A percentile compares a stretch with the other conserved stretches of the same genome.
Conservation (phyloP, 2,888 invertebrate genomes). For the Eulithis testata region DNA sequence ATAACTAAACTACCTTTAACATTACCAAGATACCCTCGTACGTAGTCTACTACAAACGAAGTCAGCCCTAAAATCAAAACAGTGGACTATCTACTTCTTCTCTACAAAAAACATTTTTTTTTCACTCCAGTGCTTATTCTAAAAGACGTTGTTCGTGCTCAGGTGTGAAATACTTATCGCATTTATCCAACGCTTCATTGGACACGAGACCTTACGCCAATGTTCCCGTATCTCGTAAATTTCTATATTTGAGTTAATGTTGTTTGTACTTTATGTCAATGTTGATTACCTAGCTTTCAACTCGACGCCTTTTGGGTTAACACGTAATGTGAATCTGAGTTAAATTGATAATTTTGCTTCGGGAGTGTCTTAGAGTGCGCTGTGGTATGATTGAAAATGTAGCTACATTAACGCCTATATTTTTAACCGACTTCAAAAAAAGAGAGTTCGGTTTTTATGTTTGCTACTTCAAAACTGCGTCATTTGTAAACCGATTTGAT, state of each 20-base stretch:
- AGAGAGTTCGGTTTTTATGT: no score
- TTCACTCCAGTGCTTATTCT: background rate
- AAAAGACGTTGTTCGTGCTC: background rate
- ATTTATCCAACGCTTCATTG: conserved; percentile 1
- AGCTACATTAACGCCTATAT: no score
- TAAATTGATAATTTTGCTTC: background rate
- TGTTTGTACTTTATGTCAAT: conserved; percentile 61
- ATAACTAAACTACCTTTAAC: no score
- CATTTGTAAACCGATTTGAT: no score
- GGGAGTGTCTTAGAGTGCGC: background rate
- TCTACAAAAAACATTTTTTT: background rate
- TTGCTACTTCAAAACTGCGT: no score
- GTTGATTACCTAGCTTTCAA: conserved; percentile 47
- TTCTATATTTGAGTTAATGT: conserved; percentile 61
- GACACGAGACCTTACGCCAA: background rate
- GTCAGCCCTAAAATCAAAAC: no score
- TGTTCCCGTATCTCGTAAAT: conserved; percentile 68
- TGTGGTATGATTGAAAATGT: background rate
- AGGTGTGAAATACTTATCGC: background rate
- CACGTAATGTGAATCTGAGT: conserved; percentile 16
- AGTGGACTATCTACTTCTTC: no score
- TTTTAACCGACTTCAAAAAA: no score
- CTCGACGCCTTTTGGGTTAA: conserved; percentile 32
- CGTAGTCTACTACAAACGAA: no score
- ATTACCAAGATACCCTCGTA: no score